phyloP scores from a whole-genome alignment of 2,888 invertebrate genomes.

The Agonopterix arenella region DNA sequence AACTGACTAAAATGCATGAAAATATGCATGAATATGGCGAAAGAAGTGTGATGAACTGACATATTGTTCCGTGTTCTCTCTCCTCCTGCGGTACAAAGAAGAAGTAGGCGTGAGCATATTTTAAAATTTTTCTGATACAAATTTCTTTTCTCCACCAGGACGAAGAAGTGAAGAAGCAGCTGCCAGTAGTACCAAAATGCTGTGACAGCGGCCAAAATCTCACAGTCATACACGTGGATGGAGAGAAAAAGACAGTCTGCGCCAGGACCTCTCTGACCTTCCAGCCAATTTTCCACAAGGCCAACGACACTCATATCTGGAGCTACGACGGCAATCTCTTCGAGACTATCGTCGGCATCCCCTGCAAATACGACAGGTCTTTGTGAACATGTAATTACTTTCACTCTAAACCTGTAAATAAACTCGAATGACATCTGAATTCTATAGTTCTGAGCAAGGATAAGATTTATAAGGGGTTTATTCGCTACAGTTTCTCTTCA shows the following conservation, averaged over 20 bases:
- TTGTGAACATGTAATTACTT: slow-evolving; percentile 12
- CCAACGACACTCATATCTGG: slow-evolving; percentile 68
- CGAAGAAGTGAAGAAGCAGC: slow-evolving; percentile 50
- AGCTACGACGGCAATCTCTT: slow-evolving; percentile 63
- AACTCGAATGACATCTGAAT: not conserved
- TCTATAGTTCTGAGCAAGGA: not conserved
- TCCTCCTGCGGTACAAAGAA: too few relatives aligned
- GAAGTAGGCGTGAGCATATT: too few relatives aligned
- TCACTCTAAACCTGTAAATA: not conserved
- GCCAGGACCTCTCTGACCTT: slow-evolving; percentile 54
- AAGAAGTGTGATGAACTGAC: too few relatives aligned
- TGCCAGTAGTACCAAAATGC: slow-evolving; percentile 71
- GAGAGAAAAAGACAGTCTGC: slow-evolving; percentile 44
- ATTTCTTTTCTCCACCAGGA: slow-evolving; percentile 23
- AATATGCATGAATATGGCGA: too few relatives aligned
- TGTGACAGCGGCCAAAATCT: slow-evolving; percentile 70
- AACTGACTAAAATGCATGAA: too few relatives aligned
- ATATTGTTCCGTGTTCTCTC: too few relatives aligned
- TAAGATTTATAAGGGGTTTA: too few relatives aligned
- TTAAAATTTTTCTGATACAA: not conserved
- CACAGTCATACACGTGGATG: slow-evolving; percentile 41
- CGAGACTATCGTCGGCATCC: slow-evolving; percentile 75
- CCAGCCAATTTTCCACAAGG: slow-evolving; percentile 70
- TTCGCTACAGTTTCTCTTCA: too few relatives aligned
- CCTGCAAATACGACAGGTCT: slow-evolving; percentile 71